Percentiles rank a stretch among this genome's conserved stretches.
phyloP scores from a whole-genome alignment of 2,113 vertebrate species.

The Callipepla squamata region DNA sequence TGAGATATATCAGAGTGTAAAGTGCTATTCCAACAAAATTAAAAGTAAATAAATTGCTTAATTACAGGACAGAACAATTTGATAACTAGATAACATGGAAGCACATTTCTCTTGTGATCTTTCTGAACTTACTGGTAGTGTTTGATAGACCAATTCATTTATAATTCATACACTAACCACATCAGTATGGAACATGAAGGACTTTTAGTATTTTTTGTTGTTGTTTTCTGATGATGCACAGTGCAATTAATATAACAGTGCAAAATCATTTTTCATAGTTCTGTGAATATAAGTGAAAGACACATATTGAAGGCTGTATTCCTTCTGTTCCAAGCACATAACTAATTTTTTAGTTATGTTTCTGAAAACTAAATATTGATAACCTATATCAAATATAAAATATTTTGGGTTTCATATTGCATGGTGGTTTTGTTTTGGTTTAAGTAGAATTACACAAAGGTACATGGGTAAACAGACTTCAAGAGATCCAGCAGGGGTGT shows the following conservation, averaged over 20 bases:
- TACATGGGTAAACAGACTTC: background rate
- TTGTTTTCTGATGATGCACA: background rate
- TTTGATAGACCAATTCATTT: background rate
- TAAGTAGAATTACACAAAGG: background rate
- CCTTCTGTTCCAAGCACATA: background rate
- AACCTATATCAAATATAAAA: background rate
- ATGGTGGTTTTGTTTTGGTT: background rate
- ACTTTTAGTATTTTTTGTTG: background rate
- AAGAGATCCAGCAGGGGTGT: background rate
- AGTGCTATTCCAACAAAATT: background rate
- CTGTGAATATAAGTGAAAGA: background rate
- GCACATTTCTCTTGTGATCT: background rate
- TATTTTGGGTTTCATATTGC: background rate
- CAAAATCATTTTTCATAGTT: background rate
- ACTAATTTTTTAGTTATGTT: background rate
- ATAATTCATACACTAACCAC: background rate
- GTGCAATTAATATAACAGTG: background rate
- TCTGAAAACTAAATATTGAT: background rate
- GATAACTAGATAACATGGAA: background rate
- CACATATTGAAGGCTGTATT: background rate
- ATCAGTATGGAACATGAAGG: background rate
- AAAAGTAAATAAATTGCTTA: background rate
- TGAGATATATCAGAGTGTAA: background rate
- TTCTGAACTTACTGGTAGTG: background rate
- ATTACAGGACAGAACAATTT: background rate